Evolutionary conservation across 1,140 invertebrate genomes (phyloP).

Genomic region (Portunus trituberculatus): DNA sequence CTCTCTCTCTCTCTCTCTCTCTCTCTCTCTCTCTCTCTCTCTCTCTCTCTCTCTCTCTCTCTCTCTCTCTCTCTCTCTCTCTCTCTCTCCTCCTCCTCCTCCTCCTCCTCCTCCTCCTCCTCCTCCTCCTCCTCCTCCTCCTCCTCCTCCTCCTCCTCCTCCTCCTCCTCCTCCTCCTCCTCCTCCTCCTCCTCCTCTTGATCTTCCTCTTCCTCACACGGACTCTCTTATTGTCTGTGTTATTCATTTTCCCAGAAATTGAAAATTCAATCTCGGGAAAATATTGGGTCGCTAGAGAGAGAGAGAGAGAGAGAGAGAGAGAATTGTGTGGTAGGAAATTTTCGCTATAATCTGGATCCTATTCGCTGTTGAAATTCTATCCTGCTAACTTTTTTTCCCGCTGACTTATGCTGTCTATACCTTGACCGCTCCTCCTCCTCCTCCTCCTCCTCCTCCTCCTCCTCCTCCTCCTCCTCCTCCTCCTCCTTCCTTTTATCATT

Average conservation of each 20-base stretch:
- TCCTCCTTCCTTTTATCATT: too few species aligned
- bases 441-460: too few species aligned
- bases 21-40: too few species aligned
- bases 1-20: too few species aligned
- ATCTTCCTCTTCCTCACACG: background rate
- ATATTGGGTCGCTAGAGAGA: slow-evolving; percentile 3
- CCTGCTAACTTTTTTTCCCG: background rate
- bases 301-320: slow-evolving; percentile 21
- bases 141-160: too few species aligned
- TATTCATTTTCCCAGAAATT: slow-evolving; percentile 3
- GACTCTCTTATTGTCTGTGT: slow-evolving; percentile 21
- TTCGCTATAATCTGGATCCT: background rate
- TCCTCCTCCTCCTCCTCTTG: background rate
- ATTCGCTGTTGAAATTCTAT: background rate
- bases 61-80: background rate
- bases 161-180: background rate
- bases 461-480: too few species aligned
- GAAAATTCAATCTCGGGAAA: slow-evolving; percentile 12
- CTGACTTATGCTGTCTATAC: background rate
- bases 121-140: background rate
- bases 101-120: background rate
- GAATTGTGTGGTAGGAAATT: background rate
- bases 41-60: too few species aligned
- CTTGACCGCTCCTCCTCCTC: too few species aligned
- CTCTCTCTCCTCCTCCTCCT: background rate